These are phyloP conservation scores for Pinna nobilis DNA, from an alignment of 1,140 invertebrate species.

Conservation along the genomic window DNA sequence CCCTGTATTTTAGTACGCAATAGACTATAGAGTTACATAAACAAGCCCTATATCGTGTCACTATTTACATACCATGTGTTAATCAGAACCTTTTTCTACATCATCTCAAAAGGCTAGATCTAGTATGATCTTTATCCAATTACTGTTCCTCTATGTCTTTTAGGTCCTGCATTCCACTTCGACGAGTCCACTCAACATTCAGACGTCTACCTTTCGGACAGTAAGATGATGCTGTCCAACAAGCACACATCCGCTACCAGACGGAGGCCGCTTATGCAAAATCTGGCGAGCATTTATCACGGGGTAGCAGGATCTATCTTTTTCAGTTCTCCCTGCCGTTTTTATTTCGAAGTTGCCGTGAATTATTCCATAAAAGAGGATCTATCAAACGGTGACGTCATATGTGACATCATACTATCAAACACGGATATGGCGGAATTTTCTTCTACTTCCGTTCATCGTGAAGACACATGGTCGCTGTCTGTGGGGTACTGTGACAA, in stretches of 20 bases:
- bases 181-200: constrained; percentile 6
- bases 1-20: not conserved
- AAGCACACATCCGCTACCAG: not conserved
- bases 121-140: not conserved
- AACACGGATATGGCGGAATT: constrained; percentile 6
- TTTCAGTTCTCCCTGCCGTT: constrained; percentile 6
- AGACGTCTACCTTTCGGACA: not conserved
- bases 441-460: not conserved
- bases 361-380: constrained; percentile 9
- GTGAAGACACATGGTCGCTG: not conserved
- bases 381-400: not conserved
- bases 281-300: constrained; percentile 4
- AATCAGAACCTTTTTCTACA: not conserved
- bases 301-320: constrained; percentile 1
- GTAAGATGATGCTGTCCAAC: constrained; percentile 18
- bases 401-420: constrained; percentile 17
- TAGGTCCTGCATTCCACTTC: constrained; percentile 17
- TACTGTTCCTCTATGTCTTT: not conserved
- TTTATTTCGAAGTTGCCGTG: constrained; percentile 5
- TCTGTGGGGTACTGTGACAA: constrained; percentile 7
- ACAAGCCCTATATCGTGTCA: not conserved
- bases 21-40: not conserved
- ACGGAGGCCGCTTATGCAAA: not conserved
- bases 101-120: too few species aligned
- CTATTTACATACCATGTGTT: not conserved